Evolutionary conservation across 2,113 vertebrate species (phyloP), one percentile per base, ranked within the genome.

Genomic region (Hippocampus barbouri): DNA sequence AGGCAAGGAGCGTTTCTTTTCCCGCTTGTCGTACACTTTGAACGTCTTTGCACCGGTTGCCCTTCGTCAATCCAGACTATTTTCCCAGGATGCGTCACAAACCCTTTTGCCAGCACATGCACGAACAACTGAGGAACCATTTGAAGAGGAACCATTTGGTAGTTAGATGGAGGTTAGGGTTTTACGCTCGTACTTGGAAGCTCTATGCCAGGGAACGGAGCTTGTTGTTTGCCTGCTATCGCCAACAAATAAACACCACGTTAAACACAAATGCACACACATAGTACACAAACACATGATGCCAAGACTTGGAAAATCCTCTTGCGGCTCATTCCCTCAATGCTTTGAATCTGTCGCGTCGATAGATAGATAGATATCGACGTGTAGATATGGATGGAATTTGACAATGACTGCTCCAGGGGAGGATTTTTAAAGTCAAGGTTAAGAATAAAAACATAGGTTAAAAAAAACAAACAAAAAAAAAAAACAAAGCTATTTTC

Each of bases 181-280:
- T 90, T 92, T 91, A 92, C 79, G 83, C 86, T 91, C 94, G 79
- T 94, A 94, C 94, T 94, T 94, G 94, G 94, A 81, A 94, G 94
- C 87, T 94, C 94, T 88, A 94, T 93, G 91, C 92, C 94, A 76
- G 94, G 94, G 85, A 93, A 94, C 87, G 93, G 93, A 88, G 92
- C 92, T 90, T 93, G 93, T 83, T 93, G 93, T 88, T 93, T 94
- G 91, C 93, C 93, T 89, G 90, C 90, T 94, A 91, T 93, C 90
- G 82, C 83, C 93, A 92, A 94, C 90, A 93, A 93, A 93, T 92
- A 93, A 92, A 93, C 86, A 91, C 89, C 89, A 92, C 83, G 51
- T 90, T 89, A 91, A 66, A 91, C 87, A 92, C 88, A 93, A 83
- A 90, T 88, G 82, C 85, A 91, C 86, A 92, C 81, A 88, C 85